Evolutionary conservation across 2,797 vertebrate species (phyloP), one percentile per base, ranked within the genome.

Genomic region (Propithecus perrieri): DNA sequence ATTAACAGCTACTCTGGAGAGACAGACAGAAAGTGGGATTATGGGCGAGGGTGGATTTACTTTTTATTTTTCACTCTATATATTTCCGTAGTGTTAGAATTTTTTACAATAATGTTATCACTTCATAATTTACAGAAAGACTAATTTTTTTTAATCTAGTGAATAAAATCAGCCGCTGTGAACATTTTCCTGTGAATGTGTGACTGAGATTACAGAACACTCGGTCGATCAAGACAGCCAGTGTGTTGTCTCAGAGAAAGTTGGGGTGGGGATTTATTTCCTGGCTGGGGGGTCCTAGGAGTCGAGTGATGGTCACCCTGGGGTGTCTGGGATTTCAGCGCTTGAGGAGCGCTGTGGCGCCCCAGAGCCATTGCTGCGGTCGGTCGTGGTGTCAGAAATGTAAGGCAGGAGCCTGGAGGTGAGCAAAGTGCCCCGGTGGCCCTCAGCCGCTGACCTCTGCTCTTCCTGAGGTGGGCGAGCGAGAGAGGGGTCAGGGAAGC

Each of bases 101-200:
- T 43, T 80, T 78, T 81, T 59, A 46, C 38, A 65, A 8, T 15
- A 9, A 81, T 41, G 24, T 79, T 41, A 48, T 57, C 59, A 53
- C 46, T 76, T 85, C 17, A 65, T 65, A 65, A n/a, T 61, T 61
- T 83, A 81, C 83, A 78, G 55, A n/a, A 76, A 81, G n/a, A 57
- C 28, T 79, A 20, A 35, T 38, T 85, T 75, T 50, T 14, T 53
- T n/a, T 7, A 76, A 28, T 8, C 6, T 50, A 65, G n/a, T 59
- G 61, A 92, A 43, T 83, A n/a, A 38, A 78, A 57, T 72, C 75
- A 74, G 48, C 41, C 1, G 1, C 75, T 2, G 20, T 17, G 43
- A 89, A 28, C 50, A 26, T 46, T n/a, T n/a, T 89, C 75, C 48
- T 26, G 33, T 15, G 57, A 59, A 26, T 10, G 30, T 24, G 79